Evolutionary conservation across 2,797 vertebrate species (phyloP).

Genomic region (Sandelia bainsii): DNA sequence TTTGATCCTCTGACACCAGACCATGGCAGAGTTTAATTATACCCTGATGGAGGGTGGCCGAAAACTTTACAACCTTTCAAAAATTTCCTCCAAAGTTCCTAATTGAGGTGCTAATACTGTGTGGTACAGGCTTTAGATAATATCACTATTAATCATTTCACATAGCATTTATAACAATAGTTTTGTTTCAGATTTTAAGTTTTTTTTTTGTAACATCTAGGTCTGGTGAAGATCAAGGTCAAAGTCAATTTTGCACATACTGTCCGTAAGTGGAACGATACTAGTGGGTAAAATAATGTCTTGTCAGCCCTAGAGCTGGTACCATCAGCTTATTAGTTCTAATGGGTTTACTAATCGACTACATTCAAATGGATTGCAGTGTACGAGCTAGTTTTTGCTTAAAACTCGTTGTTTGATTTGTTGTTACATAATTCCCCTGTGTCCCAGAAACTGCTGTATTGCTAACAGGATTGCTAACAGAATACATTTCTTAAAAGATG

Average conservation of each 20-base stretch:
- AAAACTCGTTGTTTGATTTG: not conserved
- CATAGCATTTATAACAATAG: not conserved
- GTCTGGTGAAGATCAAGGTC: conserved; percentile 48
- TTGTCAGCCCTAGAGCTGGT: not conserved
- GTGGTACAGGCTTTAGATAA: not conserved
- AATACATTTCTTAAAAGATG: too few relatives aligned
- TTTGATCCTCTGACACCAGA: conserved; percentile 50
- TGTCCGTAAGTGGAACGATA: conserved; percentile 10
- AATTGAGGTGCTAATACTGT: too few relatives aligned
- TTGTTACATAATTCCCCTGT: not conserved
- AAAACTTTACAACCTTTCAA: not conserved
- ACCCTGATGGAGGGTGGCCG: not conserved
- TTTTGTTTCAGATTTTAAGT: conserved; percentile 1
- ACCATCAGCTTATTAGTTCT: not conserved
- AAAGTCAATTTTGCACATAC: not conserved
- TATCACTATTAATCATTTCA: not conserved
- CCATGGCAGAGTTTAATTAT: not conserved
- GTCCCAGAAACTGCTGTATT: not conserved
- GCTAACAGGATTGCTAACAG: not conserved
- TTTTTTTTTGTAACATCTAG: conserved; percentile 11
- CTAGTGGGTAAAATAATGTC: conserved; percentile 54
- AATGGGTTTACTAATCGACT: not conserved
- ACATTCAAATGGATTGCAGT: not conserved
- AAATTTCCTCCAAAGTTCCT: too few relatives aligned
- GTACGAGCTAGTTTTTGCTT: not conserved